Evolutionary conservation across 2,888 invertebrate species (phyloP), one percentile per base, ranked within the genome.

Genomic region (Chaetogeoica ovagalla): DNA sequence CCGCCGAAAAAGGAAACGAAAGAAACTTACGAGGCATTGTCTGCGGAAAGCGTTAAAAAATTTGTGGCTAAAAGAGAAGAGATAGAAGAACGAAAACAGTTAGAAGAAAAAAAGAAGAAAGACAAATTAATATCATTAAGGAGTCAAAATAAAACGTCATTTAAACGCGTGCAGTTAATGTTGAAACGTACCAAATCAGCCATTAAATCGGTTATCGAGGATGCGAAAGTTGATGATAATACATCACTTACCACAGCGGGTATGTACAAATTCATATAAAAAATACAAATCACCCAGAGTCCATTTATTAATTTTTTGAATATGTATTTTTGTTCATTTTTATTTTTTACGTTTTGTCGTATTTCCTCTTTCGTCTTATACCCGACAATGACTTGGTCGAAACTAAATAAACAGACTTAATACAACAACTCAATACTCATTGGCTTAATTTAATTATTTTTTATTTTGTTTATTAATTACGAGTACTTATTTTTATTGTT

Each of bases 101-200:
- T 89, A 1, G 90, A 91, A 72, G 91, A 90, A 55, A 89, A 90
- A 81, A 89, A 88, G 83, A 92, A 91, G 85, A 89, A 90, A 72
- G 91, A 92, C 87, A 87, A 88, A 83, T 85, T 89, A 43, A 83
- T 89, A 62, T 86, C 87, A 8, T 83, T 89, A 72, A 84, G 89
- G 23, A 84, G 87, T 85, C 83, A 89, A 87, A 93, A 93, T 85
- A 91, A 91, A 23, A 93, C 93, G 85, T 90, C 92, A 0, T 89
- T 91, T 83, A 90, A 91, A 84, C 90, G 93, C 84, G 93, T 94
- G 81, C 91, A 90, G 81, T 92, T 92, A 85, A 92, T 93, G 89
- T 87, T 95, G 62, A 95, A 94, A 87, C 91, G 94, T 0, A 94
- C 94, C 13, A 96, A 95, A 87, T 93, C 95, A 8, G 95, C 95